Evolutionary conservation across 2,888 invertebrate species (phyloP), one percentile per base, ranked within the genome.

Genomic region (Gymnoscelis rufifasciata): DNA sequence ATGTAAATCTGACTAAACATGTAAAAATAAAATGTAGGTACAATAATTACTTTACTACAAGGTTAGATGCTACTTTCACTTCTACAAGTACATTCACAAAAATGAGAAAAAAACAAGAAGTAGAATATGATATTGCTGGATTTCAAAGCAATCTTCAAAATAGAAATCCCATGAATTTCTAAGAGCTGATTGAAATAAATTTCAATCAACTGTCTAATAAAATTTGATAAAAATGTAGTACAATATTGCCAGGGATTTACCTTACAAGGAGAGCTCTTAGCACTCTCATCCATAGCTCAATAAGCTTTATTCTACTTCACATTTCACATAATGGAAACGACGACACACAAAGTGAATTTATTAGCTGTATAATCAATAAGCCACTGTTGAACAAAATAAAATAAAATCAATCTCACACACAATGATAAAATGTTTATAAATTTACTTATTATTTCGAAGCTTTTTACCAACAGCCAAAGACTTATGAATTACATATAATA

Each of bases 211-310:
- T 10, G 57, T 58, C 64, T 69, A 70, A 64, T 57, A 43, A 57
- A 56, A 60, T 43, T 47, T 50, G 52, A 65, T 63, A 66, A 68
- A 51, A 55, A 64, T 74, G 5, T 19, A 19, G 19, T 19, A 19
- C 69, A 68, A 72, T 53, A 71, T 67, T 60, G 68, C 71, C 66
- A 72, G 71, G 68, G 70, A 73, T 75, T 88, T 88, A 88, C 88
- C 88, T 88, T 78, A 82, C 83, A 87, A 77, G 84, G 84, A 74
- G 84, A 84, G 72, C 71, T 82, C 74, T 78, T 83, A 75, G 66
- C 74, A 73, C 74, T 81, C 67, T 80, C 81, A 82, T 88, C 87
- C 88, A 88, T 88, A 65, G 76, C 82, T 83, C 66, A 76, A 64
- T 57, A 70, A 75, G 64, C 66, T 72, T 52, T 71, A 75, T 66